phyloP scores from a whole-genome alignment of 2,888 invertebrate genomes.

The Cephus pulcher region DNA sequence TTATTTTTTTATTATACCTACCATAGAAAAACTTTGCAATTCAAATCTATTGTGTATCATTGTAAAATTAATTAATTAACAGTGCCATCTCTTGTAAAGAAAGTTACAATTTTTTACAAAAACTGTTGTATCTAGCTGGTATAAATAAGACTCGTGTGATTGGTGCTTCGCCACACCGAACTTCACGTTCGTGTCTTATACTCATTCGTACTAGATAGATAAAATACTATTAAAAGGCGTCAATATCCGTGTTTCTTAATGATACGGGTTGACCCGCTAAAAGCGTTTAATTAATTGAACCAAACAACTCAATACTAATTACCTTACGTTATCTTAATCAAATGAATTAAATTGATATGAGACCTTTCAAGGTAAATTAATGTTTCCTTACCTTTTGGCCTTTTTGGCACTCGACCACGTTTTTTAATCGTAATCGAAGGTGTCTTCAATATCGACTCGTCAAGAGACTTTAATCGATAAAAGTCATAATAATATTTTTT shows the following conservation, averaged over 20 bases:
- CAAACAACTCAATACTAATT: not conserved
- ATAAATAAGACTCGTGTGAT: too few species aligned
- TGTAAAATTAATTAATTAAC: constrained; percentile 2
- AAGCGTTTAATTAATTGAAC: not conserved
- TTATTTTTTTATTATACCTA: not conserved
- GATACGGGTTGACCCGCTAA: not conserved
- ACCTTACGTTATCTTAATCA: not conserved
- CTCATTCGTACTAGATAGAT: too few species aligned
- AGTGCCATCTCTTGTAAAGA: too few species aligned
- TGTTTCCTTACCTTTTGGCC: constrained; percentile 78
- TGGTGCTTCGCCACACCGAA: too few species aligned
- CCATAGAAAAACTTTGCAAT: constrained; percentile 7
- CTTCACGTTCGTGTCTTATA: too few species aligned
- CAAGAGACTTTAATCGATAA: constrained; percentile 85
- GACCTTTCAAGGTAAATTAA: not conserved
- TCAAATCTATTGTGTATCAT: not conserved
- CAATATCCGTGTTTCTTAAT: not conserved
- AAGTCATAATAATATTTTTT: constrained; percentile 89
- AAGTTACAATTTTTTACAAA: too few species aligned
- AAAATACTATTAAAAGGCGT: not conserved
- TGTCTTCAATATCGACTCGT: constrained; percentile 84
- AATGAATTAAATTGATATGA: not conserved
- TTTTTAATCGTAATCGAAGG: constrained; percentile 91
- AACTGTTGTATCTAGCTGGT: too few species aligned
- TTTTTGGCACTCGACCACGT: constrained; percentile 86